phyloP scores from a whole-genome alignment of 2,888 invertebrate genomes.

The Drosophila prolongata region DNA sequence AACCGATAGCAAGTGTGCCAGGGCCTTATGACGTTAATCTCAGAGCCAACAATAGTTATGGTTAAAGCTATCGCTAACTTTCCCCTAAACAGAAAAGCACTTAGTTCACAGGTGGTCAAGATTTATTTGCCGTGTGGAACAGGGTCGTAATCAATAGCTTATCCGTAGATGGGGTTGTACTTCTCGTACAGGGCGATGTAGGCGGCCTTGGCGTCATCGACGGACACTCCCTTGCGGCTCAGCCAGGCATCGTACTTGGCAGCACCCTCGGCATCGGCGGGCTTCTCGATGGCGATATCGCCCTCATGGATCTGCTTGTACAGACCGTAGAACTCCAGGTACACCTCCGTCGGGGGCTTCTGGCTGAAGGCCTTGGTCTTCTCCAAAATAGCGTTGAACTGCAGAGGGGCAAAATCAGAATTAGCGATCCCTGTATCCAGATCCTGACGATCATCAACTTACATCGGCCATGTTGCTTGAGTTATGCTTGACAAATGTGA shows the following conservation, averaged over 20 bases:
- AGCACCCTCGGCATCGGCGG: slow-evolving; percentile 94
- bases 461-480: slow-evolving; percentile 58
- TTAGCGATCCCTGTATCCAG: neutral
- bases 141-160: slow-evolving; percentile 16
- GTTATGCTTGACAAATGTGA: slow-evolving; percentile 55
- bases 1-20: slow-evolving; percentile 4
- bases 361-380: slow-evolving; percentile 89
- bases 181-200: slow-evolving; percentile 90
- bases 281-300: slow-evolving; percentile 92
- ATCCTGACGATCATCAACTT: slow-evolving; percentile 37
- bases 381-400: slow-evolving; percentile 66
- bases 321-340: slow-evolving; percentile 92
- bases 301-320: slow-evolving; percentile 94
- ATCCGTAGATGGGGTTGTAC: slow-evolving; percentile 85
- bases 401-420: neutral
- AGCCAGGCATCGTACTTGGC: slow-evolving; percentile 98
- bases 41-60: neutral
- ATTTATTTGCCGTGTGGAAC: slow-evolving; percentile 24
- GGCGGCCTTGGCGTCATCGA: slow-evolving; percentile 92
- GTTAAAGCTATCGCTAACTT: neutral
- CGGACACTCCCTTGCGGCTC: slow-evolving; percentile 90
- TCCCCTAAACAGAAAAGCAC: slow-evolving; percentile 9
- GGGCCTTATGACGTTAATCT: neutral
- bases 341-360: slow-evolving; percentile 91
- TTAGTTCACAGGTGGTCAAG: slow-evolving; percentile 33